Evolutionary conservation across 2,113 vertebrate species (phyloP), one percentile per base, ranked within the genome.

Genomic region (Megaceryle torquata): DNA sequence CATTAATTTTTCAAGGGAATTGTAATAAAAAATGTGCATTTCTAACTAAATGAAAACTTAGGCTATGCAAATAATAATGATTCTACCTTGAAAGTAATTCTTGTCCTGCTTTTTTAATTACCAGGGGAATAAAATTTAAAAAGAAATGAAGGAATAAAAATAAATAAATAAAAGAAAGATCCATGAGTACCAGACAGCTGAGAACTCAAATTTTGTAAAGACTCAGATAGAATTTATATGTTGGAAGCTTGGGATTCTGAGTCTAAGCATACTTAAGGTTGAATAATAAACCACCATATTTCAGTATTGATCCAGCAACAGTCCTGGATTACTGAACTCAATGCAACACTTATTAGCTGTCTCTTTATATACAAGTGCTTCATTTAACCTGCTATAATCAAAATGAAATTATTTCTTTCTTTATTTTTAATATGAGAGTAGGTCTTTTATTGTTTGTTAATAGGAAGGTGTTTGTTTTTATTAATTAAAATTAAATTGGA

Each of bases 11-110:
- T 88, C 87, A 90, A 82, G 59, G 67, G 69, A 96, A 82, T 84
- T 56, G 25, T 83, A 90, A 88, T 80, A 91, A 91, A 93, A 95
- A 92, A 86, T 84, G 50, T 96, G 35, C 78, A 94, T 96, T 93
- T 86, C 53, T 88, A 84, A 89, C 50, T 74, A 92, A 89, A 93
- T 35, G 2, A 83, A 96, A 93, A 43, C 7, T 43, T 80, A 57
- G 67, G 19, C 59, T 92, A 82, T 95, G 82, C 65, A 96, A 93
- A 93, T 96, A 94, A 59, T 57, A 94, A 69, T 53, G n/a, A 84
- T 64, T 85, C 41, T 65, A 63, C n/a, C 20, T 77, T 91, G 54
- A 82, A 96, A 93, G 43, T 82, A 68, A 59, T 60, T 70, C 35
- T 88, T 90, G 33, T 31, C 10, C 15, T 67, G 59, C 9, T 79